phyloP scores from a whole-genome alignment of 2,888 invertebrate genomes.

The Tenodera sinensis region DNA sequence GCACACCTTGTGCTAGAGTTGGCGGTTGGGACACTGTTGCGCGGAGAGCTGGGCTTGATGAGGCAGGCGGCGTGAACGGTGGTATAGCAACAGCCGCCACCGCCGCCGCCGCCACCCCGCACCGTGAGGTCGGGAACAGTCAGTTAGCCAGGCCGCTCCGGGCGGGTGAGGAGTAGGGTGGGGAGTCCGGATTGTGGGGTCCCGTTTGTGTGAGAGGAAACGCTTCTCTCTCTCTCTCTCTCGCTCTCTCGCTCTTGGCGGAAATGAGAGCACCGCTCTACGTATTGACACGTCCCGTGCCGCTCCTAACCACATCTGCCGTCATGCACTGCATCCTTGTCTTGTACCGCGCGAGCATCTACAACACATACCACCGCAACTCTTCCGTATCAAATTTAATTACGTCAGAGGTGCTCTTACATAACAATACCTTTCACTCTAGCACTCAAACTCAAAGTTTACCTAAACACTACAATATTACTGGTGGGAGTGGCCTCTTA shows the following conservation, averaged over 20 bases:
- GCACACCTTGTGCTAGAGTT: not conserved
- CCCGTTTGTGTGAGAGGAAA: not conserved
- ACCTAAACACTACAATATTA: no score
- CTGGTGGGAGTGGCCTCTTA: no score
- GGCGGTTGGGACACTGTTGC: not conserved
- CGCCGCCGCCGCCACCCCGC: conserved; percentile 15
- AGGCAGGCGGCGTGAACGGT: not conserved
- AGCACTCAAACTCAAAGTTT: no score
- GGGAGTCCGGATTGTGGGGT: not conserved
- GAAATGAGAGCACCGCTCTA: not conserved
- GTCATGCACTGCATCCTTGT: not conserved
- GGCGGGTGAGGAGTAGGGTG: not conserved
- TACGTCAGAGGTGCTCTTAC: not conserved
- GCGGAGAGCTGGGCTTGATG: not conserved
- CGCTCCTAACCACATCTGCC: not conserved
- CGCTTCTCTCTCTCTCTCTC: not conserved
- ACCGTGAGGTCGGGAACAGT: not conserved
- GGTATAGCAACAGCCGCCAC: not conserved
- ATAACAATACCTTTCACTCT: not conserved
- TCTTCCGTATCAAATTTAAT: not conserved
- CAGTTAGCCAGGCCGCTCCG: conserved; percentile 9
- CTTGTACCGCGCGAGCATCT: not conserved
- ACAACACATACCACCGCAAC: no score
- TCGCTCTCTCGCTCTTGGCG: not conserved
- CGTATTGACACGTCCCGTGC: not conserved